Percentiles rank a stretch among this genome's conserved stretches.
Conservation (phyloP, 2,113 vertebrate genomes). For the Sceloporus tristichus region DNA sequence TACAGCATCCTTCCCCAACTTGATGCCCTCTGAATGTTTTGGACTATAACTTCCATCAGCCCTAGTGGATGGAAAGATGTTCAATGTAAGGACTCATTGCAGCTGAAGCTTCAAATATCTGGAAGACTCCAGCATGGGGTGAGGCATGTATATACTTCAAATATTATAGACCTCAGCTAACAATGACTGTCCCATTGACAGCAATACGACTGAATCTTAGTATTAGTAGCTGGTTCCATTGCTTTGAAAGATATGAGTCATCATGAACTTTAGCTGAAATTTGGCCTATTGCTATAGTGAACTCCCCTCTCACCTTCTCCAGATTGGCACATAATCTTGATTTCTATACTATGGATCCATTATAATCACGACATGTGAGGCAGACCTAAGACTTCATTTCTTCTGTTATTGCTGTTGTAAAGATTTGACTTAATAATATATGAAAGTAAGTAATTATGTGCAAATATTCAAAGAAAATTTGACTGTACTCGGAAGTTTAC, state of each 20-base stretch:
- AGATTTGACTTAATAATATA: slow-evolving; percentile 50
- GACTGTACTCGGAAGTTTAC: neutral
- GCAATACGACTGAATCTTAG: neutral
- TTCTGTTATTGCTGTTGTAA: slow-evolving; percentile 12
- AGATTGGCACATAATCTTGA: no score
- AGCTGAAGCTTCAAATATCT: neutral
- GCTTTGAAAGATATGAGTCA: neutral
- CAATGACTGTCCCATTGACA: neutral
- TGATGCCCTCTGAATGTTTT: neutral
- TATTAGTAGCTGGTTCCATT: neutral
- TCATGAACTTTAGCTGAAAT: neutral
- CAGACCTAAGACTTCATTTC: slow-evolving; percentile 21
- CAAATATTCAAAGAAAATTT: neutral
- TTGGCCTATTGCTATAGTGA: neutral
- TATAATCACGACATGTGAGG: neutral
- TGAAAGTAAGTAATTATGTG: slow-evolving; percentile 38
- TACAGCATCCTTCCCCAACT: neutral
- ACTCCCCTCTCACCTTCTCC: neutral
- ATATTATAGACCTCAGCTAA: neutral
- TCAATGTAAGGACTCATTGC: neutral
- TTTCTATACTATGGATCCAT: neutral
- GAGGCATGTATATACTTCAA: neutral
- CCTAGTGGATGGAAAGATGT: neutral
- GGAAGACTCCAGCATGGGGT: neutral
- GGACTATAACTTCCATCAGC: neutral